Evolutionary conservation across 2,797 vertebrate species (phyloP), one percentile per base, ranked within the genome.

Genomic region (Falco berigora): DNA sequence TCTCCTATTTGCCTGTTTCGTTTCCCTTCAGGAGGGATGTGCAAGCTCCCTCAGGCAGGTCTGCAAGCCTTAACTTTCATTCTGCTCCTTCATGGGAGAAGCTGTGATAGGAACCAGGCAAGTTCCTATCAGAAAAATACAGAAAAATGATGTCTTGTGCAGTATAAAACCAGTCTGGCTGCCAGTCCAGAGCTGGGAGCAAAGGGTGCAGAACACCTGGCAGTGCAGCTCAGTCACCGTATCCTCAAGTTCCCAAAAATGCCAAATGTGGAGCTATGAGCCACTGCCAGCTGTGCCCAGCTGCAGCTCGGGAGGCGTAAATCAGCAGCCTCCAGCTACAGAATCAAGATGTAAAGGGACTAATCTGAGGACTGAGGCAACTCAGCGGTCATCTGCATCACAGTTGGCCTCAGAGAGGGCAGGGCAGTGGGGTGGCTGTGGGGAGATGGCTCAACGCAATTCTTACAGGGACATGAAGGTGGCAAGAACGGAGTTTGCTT

Each of bases 341-440:
- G 79, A 88, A 49, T 47, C 19, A 14, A 44, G 30, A 30, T 83
- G 22, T 50, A 58, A 71, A 47, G 66, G 40, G 62, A 53, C 21
- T 84, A 56, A 88, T 50, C 36, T 32, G 17, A 94, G 61, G 23
- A 36, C n/a, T 80, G 22, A 46, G 0, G 1, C 52, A 88, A 74
- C 36, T 74, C 7, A 9, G 40, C 0, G 1, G 18, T 14, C 0
- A 0, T 32, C 55, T 59, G 68, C 75, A 83, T 24, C 32, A 78
- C 72, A 72, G 27, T 13, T 34, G 53, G 49, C 69, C 62, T 78
- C 50, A 17, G 61, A 34, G 82, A 58, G n/a, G 47, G 36, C 30
- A 40, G 55, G 40, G 22, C 27, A 64, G 44, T 15, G 47, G 77
- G 56, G 52, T 4, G 15, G 30, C n/a, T 55, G 49, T 32, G 44